These are phyloP conservation scores for Anthoptus insignis DNA, from an alignment of 2,888 invertebrate genomes.

Conservation along the genomic window DNA sequence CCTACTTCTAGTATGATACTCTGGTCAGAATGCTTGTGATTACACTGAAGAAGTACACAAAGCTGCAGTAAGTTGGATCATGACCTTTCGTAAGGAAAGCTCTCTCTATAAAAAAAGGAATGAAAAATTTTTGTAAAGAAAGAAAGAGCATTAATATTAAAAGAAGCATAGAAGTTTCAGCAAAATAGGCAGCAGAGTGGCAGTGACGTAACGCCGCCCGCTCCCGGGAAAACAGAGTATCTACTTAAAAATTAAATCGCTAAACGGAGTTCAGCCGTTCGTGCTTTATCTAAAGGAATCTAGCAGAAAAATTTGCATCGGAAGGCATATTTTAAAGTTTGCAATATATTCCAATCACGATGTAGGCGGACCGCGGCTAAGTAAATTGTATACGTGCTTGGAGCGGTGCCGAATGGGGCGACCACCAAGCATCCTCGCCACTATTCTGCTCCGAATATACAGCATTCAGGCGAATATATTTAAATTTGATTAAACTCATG, in stretches of 20 bases:
- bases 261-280: background rate
- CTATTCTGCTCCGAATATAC: slow-evolving; percentile 44
- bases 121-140: too few species aligned
- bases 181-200: background rate
- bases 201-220: background rate
- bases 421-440: slow-evolving; percentile 63
- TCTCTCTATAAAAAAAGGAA: background rate
- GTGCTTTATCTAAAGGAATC: slow-evolving; percentile 3
- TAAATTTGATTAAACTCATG: slow-evolving; percentile 32
- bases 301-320: slow-evolving; percentile 36
- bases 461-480: slow-evolving; percentile 38
- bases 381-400: slow-evolving; percentile 85
- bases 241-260: slow-evolving; percentile 3
- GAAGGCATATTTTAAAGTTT: slow-evolving; percentile 60
- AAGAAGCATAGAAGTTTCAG: background rate
- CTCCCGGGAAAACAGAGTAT: background rate
- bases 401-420: slow-evolving; percentile 79
- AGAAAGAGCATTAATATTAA: background rate
- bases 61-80: too few species aligned
- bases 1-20: too few species aligned
- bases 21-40: too few species aligned
- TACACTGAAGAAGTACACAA: too few species aligned
- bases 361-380: slow-evolving; percentile 69
- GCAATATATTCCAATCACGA: slow-evolving; percentile 78
- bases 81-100: too few species aligned